phyloP scores from a whole-genome alignment of 35 echinoderm and acorn worm genomes.

The Apostichopus parvimensis region DNA sequence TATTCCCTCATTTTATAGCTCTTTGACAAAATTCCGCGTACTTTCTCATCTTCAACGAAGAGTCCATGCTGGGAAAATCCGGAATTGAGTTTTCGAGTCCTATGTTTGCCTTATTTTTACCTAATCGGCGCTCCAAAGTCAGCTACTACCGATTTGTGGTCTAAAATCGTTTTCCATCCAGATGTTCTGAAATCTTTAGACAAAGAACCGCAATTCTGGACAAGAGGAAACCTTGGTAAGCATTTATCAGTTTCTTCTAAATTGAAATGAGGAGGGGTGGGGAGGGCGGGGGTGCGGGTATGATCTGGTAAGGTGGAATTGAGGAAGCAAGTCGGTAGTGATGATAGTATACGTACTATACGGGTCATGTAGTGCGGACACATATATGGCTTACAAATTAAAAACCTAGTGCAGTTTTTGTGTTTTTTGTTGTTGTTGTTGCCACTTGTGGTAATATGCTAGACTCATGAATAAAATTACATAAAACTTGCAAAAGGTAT shows the following conservation, averaged over 20 bases:
- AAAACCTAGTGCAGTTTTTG: too few species aligned
- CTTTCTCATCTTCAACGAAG: slow-evolving; percentile 11
- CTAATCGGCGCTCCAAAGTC: slow-evolving; percentile 80
- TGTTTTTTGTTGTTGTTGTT: too few species aligned
- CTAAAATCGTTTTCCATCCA: slow-evolving; percentile 69
- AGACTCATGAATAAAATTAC: too few species aligned
- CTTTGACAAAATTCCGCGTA: slow-evolving; percentile 1
- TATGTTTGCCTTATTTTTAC: slow-evolving; percentile 88
- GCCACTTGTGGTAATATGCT: too few species aligned
- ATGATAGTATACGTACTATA: too few species aligned
- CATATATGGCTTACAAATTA: too few species aligned
- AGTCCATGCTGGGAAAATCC: slow-evolving; percentile 46
- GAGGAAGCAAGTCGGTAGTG: too few species aligned
- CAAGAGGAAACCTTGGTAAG: slow-evolving; percentile 52
- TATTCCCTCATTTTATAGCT: not conserved
- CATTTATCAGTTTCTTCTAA: not conserved
- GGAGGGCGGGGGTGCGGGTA: too few species aligned
- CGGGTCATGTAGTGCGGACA: too few species aligned
- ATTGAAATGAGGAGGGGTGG: too few species aligned
- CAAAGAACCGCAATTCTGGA: slow-evolving; percentile 93
- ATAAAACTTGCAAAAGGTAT: too few species aligned
- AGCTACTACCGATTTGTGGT: slow-evolving; percentile 78
- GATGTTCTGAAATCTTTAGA: slow-evolving; percentile 35
- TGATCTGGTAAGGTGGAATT: too few species aligned
- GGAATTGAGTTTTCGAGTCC: not conserved